A percentile compares a stretch with the other conserved stretches of the same genome.
phyloP scores from a whole-genome alignment of 2,113 vertebrate genomes.

The Prionailurus viverrinus region DNA sequence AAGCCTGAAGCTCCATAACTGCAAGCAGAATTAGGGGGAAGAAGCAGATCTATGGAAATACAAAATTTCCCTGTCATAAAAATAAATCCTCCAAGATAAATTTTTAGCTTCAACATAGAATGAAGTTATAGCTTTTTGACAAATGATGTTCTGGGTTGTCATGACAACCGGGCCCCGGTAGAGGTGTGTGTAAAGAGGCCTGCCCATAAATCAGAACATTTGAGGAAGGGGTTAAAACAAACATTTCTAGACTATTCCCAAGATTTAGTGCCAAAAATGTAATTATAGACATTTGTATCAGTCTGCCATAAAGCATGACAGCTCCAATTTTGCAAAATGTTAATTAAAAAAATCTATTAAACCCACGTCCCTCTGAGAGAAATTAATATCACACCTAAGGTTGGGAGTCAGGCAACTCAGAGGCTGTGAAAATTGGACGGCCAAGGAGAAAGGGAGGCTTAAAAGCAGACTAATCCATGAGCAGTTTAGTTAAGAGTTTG shows the following conservation, averaged over 20 bases:
- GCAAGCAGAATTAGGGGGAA: slow-evolving; percentile 62
- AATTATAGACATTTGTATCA: slow-evolving; percentile 84
- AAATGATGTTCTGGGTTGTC: slow-evolving; percentile 77
- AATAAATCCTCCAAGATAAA: slow-evolving; percentile 77
- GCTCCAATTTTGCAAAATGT: slow-evolving; percentile 83
- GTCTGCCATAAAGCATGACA: slow-evolving; percentile 79
- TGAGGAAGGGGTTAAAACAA: slow-evolving; percentile 85
- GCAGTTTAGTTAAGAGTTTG: neutral
- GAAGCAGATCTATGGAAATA: slow-evolving; percentile 58
- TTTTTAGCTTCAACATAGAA: slow-evolving; percentile 75
- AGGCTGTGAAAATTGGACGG: slow-evolving; percentile 64
- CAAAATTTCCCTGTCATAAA: slow-evolving; percentile 66
- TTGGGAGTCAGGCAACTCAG: slow-evolving; percentile 64
- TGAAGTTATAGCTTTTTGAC: slow-evolving; percentile 78
- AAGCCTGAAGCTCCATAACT: slow-evolving; percentile 29
- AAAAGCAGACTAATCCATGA: neutral
- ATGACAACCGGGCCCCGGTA: slow-evolving; percentile 65
- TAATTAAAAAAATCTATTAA: slow-evolving; percentile 87
- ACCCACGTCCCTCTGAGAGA: slow-evolving; percentile 76
- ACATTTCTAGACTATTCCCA: slow-evolving; percentile 81
- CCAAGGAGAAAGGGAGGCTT: slow-evolving; percentile 27
- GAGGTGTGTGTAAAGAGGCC: slow-evolving; percentile 36
- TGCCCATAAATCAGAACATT: slow-evolving; percentile 72
- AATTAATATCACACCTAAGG: slow-evolving; percentile 82
- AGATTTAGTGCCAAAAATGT: slow-evolving; percentile 80